phyloP scores from a whole-genome alignment of 2,888 invertebrate genomes.

The Lasioglossum lativentre region DNA sequence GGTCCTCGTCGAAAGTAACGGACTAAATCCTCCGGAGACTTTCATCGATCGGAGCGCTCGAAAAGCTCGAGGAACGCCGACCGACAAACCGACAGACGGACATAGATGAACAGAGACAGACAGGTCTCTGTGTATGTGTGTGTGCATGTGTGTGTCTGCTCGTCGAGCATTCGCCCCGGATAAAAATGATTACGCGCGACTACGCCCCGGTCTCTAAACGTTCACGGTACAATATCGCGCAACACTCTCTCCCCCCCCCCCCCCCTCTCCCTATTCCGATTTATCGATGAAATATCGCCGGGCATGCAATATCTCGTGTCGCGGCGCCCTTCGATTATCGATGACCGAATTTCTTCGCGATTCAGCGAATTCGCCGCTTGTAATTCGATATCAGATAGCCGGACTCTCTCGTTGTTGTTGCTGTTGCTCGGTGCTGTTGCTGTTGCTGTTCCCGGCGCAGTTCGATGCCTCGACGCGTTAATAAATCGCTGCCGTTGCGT shows the following conservation, averaged over 20 bases:
- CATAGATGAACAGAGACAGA: slow-evolving; percentile 11
- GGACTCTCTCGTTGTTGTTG: background rate
- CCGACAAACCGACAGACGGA: background rate
- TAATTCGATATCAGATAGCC: slow-evolving; percentile 54
- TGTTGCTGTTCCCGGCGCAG: background rate
- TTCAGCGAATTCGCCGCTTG: slow-evolving; percentile 61
- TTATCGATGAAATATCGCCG: slow-evolving; percentile 66
- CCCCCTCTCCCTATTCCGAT: background rate
- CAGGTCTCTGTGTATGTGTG: background rate
- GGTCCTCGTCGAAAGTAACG: slow-evolving; percentile 50
- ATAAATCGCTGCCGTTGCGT: slow-evolving; percentile 37
- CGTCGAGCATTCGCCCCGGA: slow-evolving; percentile 56
- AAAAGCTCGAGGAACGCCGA: slow-evolving; percentile 8
- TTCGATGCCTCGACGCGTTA: slow-evolving; percentile 32
- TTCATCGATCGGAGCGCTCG: slow-evolving; percentile 47
- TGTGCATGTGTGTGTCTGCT: slow-evolving; percentile 13
- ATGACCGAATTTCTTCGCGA: slow-evolving; percentile 67
- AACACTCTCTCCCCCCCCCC: slow-evolving; percentile 19
- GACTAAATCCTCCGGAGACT: slow-evolving; percentile 54
- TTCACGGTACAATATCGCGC: slow-evolving; percentile 68
- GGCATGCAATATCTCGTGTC: slow-evolving; percentile 57
- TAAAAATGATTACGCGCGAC: slow-evolving; percentile 67
- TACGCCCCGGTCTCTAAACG: slow-evolving; percentile 57
- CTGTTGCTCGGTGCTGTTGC: background rate
- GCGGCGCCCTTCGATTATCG: slow-evolving; percentile 66